Base-by-base conservation (phyloP, 2,888 invertebrate genomes). In the Plebejus anna region DNA sequence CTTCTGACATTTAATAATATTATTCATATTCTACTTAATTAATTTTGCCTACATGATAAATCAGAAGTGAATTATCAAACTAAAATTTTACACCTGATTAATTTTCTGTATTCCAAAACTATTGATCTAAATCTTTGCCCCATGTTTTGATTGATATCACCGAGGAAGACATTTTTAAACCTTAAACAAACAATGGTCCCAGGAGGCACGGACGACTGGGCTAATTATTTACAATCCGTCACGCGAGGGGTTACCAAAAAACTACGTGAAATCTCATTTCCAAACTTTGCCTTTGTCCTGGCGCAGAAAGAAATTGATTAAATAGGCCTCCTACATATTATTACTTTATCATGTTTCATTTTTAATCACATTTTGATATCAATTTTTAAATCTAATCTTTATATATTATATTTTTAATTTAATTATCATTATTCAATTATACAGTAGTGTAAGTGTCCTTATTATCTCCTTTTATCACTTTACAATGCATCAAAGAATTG, bases 191-290 rank as follows among this genome's bases (percentile, higher is more conserved):
- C 92, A 92, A 92, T 89, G 82, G 84, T 85, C 87, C 86, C 89
- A 87, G 88, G 87, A 88, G 90, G 89, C 86, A 88, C 88, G 88
- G 85, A 85, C 88, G 88, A 90, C 89, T 89, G 88, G 87, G 87
- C 88, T 93, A 92, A 93, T 94, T 93, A 94, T 93, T 92, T 92
- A 91, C 91, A 87, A 93, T 94, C 87, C 87, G 93, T 86, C 90
- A 94, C 92, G 93, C 90, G 86, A 88, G 81, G 84, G 82, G 85
- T 85, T 85, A 82, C 85, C 83, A 84, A 77, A 87, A 93, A 92
- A 93, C 91, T 86, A 91, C 92, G 91, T 93, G 90, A 92, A 93
- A 92, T 93, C 89, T 88, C 90, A 91, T 93, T 92, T 93, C 93
- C 92, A 88, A 88, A 88, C 85, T 89, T 87, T 82, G 84, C 88